Percentiles rank a stretch among this genome's conserved stretches.
These are phyloP conservation scores for Schizaphis graminum DNA, from an alignment of 2,888 invertebrate genomes.

Conservation along the genomic window DNA sequence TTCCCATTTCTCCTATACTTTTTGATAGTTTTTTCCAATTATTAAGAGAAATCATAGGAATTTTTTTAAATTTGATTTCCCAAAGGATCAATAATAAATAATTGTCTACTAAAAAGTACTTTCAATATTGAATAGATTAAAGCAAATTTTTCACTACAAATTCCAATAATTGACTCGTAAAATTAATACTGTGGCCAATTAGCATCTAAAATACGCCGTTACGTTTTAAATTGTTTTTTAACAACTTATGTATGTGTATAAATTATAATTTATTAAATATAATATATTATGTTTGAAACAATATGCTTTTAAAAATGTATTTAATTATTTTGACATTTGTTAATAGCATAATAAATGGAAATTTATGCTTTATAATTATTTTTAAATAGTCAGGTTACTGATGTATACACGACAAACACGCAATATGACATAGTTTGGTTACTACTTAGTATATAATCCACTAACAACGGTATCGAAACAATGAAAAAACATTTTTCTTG, in stretches of 20 bases:
- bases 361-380: slow-evolving; percentile 33
- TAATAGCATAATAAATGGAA: slow-evolving; percentile 46
- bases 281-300: background rate
- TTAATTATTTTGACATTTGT: background rate
- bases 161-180: background rate
- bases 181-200: background rate
- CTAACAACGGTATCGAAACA: background rate
- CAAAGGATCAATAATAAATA: background rate
- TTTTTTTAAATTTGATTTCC: background rate
- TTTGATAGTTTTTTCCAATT: background rate
- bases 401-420: slow-evolving; percentile 29
- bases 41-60: background rate
- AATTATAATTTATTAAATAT: background rate
- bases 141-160: background rate
- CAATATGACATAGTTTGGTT: slow-evolving; percentile 15
- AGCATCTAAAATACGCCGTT: background rate
- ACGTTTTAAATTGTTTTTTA: background rate
- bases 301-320: background rate
- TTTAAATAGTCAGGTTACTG: slow-evolving; percentile 25
- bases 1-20: background rate
- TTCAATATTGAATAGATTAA: background rate
- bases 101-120: background rate
- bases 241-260: background rate
- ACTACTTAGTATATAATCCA: background rate
- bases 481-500: slow-evolving; percentile 27